These are phyloP conservation scores for Anoura caudifer DNA, from an alignment of 2,113 vertebrate species.

Conservation along the genomic window DNA sequence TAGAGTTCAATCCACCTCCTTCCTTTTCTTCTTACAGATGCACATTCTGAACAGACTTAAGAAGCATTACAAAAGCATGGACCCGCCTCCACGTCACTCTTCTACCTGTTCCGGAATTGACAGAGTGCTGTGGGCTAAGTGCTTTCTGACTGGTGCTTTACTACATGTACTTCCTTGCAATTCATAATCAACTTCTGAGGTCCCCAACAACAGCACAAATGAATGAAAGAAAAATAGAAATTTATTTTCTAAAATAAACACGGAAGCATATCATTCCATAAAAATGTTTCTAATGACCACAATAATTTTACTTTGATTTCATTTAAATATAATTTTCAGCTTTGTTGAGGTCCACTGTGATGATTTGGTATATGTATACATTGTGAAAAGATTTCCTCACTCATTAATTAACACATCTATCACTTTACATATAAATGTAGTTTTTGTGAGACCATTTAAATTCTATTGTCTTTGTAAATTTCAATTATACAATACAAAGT, in stretches of 20 bases:
- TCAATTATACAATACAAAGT: background rate
- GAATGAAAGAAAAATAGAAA: background rate
- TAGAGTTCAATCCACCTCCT: background rate
- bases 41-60: background rate
- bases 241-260: background rate
- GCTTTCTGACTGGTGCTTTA: background rate
- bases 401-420: background rate
- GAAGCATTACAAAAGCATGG: background rate
- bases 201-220: background rate
- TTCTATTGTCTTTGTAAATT: background rate
- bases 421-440: background rate
- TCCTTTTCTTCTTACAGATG: background rate
- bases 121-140: background rate
- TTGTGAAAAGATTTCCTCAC: background rate
- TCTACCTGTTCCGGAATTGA: background rate
- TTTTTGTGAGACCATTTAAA: background rate
- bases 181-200: background rate
- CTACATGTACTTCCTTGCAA: background rate
- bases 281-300: background rate
- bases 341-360: background rate
- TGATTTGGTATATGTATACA: background rate
- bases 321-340: conserved; percentile 15
- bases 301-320: conserved; percentile 20
- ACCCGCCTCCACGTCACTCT: background rate
- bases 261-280: background rate